Evolutionary conservation across 2,113 vertebrate species (phyloP).

Genomic region (Anolis sagrei): DNA sequence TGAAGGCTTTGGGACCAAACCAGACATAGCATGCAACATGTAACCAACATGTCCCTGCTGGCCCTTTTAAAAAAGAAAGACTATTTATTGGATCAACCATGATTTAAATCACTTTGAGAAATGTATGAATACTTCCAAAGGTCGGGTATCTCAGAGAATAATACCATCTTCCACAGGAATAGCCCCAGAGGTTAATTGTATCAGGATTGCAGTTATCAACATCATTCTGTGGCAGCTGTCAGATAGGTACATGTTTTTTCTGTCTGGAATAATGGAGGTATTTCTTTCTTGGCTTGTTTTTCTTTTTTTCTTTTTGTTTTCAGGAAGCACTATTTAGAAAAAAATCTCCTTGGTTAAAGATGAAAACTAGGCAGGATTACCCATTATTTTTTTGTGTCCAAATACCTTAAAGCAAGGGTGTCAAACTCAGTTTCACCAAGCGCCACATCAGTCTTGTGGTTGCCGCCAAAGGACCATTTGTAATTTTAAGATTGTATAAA

Average conservation of each 20-base stretch:
- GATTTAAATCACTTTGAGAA: no score
- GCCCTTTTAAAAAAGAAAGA: not conserved
- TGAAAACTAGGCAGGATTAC: not conserved
- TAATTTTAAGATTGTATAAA: no score
- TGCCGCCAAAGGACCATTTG: no score
- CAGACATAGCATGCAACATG: not conserved
- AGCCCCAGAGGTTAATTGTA: not conserved
- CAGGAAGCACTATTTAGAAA: not conserved
- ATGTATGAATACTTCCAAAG: not conserved
- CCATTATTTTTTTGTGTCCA: no score
- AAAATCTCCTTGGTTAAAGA: not conserved
- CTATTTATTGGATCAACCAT: not conserved
- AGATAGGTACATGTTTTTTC: not conserved
- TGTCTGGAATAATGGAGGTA: no score
- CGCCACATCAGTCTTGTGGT: no score
- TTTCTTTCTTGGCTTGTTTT: no score
- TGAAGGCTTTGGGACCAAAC: not conserved
- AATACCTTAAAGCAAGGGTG: no score
- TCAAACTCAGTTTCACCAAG: no score
- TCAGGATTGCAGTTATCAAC: no score
- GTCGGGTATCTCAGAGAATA: not conserved
- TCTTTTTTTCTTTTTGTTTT: not conserved
- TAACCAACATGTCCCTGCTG: not conserved
- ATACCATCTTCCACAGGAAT: not conserved
- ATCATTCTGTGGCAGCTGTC: not conserved